Percentiles rank a stretch among this genome's conserved stretches.
Evolutionary conservation across 2,797 vertebrate species (phyloP).

Genomic region (Lateolabrax maculatus): DNA sequence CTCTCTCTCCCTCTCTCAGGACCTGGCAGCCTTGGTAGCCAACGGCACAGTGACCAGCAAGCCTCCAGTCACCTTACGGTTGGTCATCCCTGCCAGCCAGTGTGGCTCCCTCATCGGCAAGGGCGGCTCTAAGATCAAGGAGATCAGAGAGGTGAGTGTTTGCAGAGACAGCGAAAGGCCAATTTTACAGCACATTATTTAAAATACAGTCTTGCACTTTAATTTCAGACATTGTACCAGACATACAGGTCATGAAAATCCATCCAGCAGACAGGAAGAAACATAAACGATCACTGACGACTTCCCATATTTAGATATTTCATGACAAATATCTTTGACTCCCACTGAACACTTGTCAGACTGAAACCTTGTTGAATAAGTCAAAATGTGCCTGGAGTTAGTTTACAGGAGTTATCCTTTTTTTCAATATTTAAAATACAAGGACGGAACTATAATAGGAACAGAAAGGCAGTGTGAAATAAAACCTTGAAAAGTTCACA

Average conservation of each 20-base stretch:
- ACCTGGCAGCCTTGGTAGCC: slow-evolving; percentile 87
- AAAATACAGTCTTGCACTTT: no score
- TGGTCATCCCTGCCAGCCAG: slow-evolving; percentile 96
- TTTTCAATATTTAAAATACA: slow-evolving; percentile 21
- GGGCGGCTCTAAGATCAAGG: slow-evolving; percentile 96
- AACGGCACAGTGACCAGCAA: slow-evolving; percentile 90
- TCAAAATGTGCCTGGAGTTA: no score
- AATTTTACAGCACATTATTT: no score
- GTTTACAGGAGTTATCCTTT: not conserved
- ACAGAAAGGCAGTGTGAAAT: not conserved
- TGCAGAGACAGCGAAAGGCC: not conserved
- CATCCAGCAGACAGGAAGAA: not conserved
- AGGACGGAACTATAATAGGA: no score
- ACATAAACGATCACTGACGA: slow-evolving; percentile 51
- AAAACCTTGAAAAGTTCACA: slow-evolving; percentile 8
- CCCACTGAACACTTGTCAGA: no score
- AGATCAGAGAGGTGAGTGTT: slow-evolving; percentile 93
- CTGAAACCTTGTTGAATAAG: no score
- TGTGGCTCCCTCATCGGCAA: slow-evolving; percentile 97
- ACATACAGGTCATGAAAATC: not conserved
- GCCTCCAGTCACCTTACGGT: slow-evolving; percentile 91
- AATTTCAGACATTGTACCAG: no score
- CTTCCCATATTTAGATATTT: slow-evolving; percentile 5
- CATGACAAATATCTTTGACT: not conserved
- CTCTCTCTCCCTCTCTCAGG: slow-evolving; percentile 77